Evolutionary conservation across 2,797 vertebrate species (phyloP), one percentile per base, ranked within the genome.

Genomic region (Thunnus albacares): DNA sequence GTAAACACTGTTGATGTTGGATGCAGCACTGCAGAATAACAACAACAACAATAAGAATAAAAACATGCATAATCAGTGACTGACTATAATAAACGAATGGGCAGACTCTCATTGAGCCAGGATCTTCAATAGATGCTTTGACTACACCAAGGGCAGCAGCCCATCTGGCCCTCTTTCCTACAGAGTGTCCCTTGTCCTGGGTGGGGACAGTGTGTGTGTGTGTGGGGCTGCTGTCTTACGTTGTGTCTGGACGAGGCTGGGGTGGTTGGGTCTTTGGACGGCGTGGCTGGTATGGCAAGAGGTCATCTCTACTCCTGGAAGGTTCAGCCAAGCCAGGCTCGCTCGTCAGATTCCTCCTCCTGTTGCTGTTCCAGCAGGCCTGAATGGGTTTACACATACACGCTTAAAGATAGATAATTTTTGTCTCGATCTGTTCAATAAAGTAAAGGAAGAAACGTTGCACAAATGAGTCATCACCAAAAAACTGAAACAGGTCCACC

Each of bases 221-320:
- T 60, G 6, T 3, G 47, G 20, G 47, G 13, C 30, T 67, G 75
- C 22, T 24, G 79, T 74, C 85, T 87, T 91, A 92, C 88, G 70
- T 81, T 78, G 33, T 83, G 86, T 92, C 86, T 91, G 90, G 81
- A 60, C 0, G 17, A 67, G 5, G 43, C 26, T 82, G 83, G 35
- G 13, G 13, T 47, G 1, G 70, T 7, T 61, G 71, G 57, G 18
- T 52, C 0, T 64, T 49, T 15, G 64, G 70, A 38, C 0, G 75
- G 43, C 2, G 28, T 0, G 10, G 47, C 71, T 78, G 75, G 1
- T 86, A 81, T 65, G 53, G n/a, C 71, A 89, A 41, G 35, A 91
- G 84, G 30, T 87, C 84, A 51, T 91, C 87, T 74, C 88, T 89
- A 81, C 80, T 89, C 55, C 86, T 75, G 49, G 2, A 67, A 28